Percentiles rank a stretch among this genome's conserved stretches.
phyloP scores from a whole-genome alignment of 1,140 invertebrate genomes.

The Gonatopus flavifemur region DNA sequence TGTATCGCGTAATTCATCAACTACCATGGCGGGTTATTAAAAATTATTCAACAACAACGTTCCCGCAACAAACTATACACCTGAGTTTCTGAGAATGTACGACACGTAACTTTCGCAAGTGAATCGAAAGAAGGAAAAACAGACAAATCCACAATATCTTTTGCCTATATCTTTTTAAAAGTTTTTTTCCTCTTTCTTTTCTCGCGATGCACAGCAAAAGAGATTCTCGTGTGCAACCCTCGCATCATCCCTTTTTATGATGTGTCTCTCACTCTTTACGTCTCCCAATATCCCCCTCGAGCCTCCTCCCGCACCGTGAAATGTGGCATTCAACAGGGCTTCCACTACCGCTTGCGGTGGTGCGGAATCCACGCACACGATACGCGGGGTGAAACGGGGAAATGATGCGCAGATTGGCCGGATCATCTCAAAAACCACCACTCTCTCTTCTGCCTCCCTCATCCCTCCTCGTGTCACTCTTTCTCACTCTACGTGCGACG shows the following conservation, averaged over 20 bases:
- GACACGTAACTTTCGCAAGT: too few species aligned
- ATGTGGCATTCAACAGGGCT: conserved; percentile 51
- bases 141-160: conserved; percentile 16
- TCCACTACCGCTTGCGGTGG: conserved; percentile 38
- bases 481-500: conserved; percentile 22
- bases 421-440: conserved; percentile 58
- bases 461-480: conserved; percentile 5
- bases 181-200: conserved; percentile 25
- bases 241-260: conserved; percentile 15
- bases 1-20: too few species aligned
- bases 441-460: conserved; percentile 30
- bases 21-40: too few species aligned
- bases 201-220: too few species aligned
- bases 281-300: background rate
- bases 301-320: conserved; percentile 37
- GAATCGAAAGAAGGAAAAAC: too few species aligned
- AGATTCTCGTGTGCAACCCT: conserved; percentile 9
- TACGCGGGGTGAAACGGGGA: conserved; percentile 38
- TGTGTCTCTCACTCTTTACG: conserved; percentile 10
- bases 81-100: too few species aligned
- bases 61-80: too few species aligned
- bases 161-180: conserved; percentile 42
- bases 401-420: conserved; percentile 60
- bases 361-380: conserved; percentile 33
- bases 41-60: too few species aligned